These are phyloP conservation scores for Distichodus sexfasciatus DNA, from an alignment of 2,797 vertebrate genomes.

Conservation along the genomic window DNA sequence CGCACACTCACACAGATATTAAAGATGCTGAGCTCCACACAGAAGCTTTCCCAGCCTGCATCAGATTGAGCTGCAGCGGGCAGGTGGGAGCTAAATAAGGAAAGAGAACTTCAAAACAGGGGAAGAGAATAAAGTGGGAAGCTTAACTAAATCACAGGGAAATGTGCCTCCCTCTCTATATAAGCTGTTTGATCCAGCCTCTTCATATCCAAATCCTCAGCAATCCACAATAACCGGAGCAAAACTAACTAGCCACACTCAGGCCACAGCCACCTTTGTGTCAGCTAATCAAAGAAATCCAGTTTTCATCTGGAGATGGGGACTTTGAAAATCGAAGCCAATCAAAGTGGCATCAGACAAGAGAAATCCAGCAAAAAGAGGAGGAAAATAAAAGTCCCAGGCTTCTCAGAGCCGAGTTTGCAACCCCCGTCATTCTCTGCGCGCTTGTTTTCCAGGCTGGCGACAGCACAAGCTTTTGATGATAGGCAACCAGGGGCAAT, in stretches of 20 bases:
- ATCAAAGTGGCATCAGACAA: constrained; percentile 10
- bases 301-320: too few species aligned
- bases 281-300: too few species aligned
- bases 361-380: constrained; percentile 1
- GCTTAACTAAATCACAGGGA: background rate
- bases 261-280: too few species aligned
- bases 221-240: too few species aligned
- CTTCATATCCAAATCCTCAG: background rate
- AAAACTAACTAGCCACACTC: too few species aligned
- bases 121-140: background rate
- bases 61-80: constrained; percentile 15
- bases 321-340: too few species aligned
- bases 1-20: background rate
- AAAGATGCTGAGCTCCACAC: constrained; percentile 22
- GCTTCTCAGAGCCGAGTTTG: too few species aligned
- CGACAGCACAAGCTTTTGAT: constrained; percentile 16
- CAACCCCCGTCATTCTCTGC: constrained; percentile 11
- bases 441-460: constrained; percentile 23
- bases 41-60: background rate
- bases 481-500: constrained; percentile 24
- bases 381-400: too few species aligned
- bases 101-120: constrained; percentile 10
- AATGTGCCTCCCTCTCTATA: constrained; percentile 2
- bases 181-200: background rate
- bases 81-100: constrained; percentile 27